Percentiles rank a stretch among this genome's conserved stretches.
These are phyloP conservation scores for Monomorium pharaonis DNA, from an alignment of 1,140 invertebrate genomes.

Conservation along the genomic window DNA sequence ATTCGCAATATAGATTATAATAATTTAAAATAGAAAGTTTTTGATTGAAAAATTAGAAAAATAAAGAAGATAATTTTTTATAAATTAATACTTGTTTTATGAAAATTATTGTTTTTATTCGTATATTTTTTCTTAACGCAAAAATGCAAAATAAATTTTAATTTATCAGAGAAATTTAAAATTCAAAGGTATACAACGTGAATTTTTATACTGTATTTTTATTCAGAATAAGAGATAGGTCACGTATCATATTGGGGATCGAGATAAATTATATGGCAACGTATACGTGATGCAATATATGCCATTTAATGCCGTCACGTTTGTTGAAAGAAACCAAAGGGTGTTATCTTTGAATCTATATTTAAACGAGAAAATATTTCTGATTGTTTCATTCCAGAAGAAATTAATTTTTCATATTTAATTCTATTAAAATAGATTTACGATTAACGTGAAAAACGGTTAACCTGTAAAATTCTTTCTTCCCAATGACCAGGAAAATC, in stretches of 20 bases:
- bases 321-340: background rate
- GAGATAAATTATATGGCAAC: conserved; percentile 1
- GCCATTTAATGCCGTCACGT: conserved; percentile 20
- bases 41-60: background rate
- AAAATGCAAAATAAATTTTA: background rate
- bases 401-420: background rate
- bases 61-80: background rate
- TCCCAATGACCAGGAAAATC: background rate
- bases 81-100: background rate
- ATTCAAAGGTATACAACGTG: background rate
- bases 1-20: background rate
- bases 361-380: background rate
- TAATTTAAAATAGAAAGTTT: background rate
- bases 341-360: background rate
- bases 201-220: conserved; percentile 6
- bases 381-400: background rate
- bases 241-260: conserved; percentile 6
- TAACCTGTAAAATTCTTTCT: conserved; percentile 9
- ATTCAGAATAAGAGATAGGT: conserved; percentile 18
- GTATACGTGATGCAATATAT: background rate
- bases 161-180: background rate
- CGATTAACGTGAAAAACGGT: background rate
- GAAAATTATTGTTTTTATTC: background rate
- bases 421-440: background rate
- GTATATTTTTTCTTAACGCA: background rate